Percentiles rank a stretch among this genome's conserved stretches.
These are phyloP conservation scores for Neosalanx taihuensis DNA, from an alignment of 2,797 vertebrate genomes.

Conservation along the genomic window DNA sequence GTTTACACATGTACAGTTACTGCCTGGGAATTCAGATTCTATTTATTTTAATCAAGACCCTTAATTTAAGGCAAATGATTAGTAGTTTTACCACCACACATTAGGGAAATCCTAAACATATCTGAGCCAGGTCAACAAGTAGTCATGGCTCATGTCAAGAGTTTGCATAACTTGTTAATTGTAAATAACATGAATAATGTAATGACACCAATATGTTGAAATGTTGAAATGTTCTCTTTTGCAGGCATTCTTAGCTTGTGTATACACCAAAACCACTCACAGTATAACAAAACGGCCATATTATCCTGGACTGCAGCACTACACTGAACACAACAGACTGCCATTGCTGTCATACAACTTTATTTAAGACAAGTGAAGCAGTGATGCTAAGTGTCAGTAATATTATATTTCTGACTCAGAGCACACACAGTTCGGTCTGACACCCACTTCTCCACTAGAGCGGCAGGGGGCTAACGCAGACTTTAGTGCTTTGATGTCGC, in stretches of 20 bases:
- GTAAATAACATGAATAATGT: constrained; percentile 54
- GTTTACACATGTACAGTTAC: too few relatives aligned
- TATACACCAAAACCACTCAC: constrained; percentile 62
- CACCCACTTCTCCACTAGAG: constrained; percentile 43
- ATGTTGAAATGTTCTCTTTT: constrained; percentile 55
- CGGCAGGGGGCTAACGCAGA: constrained; percentile 61
- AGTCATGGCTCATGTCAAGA: constrained; percentile 37
- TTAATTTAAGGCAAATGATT: too few relatives aligned
- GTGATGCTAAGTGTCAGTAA: too few relatives aligned
- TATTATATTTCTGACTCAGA: constrained; percentile 40
- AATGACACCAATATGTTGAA: constrained; percentile 50
- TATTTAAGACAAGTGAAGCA: too few relatives aligned
- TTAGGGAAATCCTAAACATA: constrained; percentile 1
- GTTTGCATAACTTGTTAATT: constrained; percentile 39
- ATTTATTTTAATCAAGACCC: too few relatives aligned
- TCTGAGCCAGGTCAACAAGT: neutral
- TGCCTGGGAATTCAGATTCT: too few relatives aligned
- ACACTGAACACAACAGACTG: neutral
- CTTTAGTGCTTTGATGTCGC: constrained; percentile 62
- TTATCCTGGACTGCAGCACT: constrained; percentile 31
- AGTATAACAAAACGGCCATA: constrained; percentile 54
- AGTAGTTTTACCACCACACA: too few relatives aligned
- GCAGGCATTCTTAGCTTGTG: constrained; percentile 47
- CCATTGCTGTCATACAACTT: too few relatives aligned
- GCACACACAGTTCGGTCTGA: constrained; percentile 31